phyloP scores from a whole-genome alignment of 2,888 invertebrate species.

The Bhutanitis thaidina region DNA sequence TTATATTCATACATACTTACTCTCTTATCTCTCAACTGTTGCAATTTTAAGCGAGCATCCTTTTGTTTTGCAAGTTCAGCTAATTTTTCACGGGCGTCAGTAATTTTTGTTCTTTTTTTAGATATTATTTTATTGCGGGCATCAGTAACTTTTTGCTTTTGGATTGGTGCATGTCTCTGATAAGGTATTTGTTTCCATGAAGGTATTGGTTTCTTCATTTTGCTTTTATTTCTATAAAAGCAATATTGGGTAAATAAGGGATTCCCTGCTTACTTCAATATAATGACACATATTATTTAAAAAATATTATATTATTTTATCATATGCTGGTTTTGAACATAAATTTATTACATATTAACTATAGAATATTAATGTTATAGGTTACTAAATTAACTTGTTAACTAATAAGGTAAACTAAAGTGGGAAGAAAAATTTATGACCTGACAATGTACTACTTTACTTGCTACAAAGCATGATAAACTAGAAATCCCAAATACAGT shows the following conservation, averaged over 20 bases:
- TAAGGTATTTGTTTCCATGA: constrained; percentile 29
- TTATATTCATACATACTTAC: constrained; percentile 33
- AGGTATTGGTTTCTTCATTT: constrained; percentile 29
- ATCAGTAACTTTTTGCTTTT: constrained; percentile 64
- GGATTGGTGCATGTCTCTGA: constrained; percentile 27
- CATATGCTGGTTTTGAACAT: too few relatives aligned
- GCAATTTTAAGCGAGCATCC: constrained; percentile 87
- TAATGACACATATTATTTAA: too few relatives aligned
- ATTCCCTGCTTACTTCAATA: too few relatives aligned
- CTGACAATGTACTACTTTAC: too few relatives aligned
- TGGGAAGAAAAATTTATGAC: too few relatives aligned
- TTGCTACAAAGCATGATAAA: too few relatives aligned
- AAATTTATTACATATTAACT: too few relatives aligned
- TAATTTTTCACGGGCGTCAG: constrained; percentile 90
- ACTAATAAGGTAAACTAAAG: too few relatives aligned
- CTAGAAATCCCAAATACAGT: too few relatives aligned
- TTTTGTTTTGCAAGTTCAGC: constrained; percentile 86
- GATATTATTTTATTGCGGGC: constrained; percentile 89
- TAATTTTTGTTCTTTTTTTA: constrained; percentile 86
- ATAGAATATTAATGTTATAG: too few relatives aligned
- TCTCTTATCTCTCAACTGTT: constrained; percentile 80
- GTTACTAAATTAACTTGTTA: too few relatives aligned
- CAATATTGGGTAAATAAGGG: background rate
- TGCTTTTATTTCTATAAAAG: constrained; percentile 27
- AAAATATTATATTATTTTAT: too few relatives aligned